Base-by-base conservation (phyloP, 1,140 invertebrate species). In the Lasaia peninsularis region DNA sequence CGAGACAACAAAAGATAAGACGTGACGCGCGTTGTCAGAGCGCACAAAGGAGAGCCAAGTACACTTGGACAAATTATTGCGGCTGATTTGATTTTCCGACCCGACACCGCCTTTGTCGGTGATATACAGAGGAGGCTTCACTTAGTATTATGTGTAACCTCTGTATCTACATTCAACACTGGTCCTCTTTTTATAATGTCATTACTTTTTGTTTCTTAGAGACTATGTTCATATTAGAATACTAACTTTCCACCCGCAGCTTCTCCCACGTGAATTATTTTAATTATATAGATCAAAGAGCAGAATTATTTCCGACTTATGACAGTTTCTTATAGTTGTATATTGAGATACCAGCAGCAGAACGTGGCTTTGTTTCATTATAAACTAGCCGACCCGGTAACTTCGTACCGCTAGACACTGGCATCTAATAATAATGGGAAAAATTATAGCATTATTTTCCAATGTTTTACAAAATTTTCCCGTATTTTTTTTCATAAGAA, bases 101-200 rank as follows among this genome's bases (percentile, higher is more conserved):
- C 59, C 64, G 68, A 71, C 71, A 65, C 72, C 62, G 68, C 73
- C 77, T 82, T 85, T 82, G 81, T 79, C 75, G 77, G 80, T 73
- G 61, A 55, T 10, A 60, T 34, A 32, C 20, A 48, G 16, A 11
- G 9, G 40, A 48, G 10, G 40, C 40, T 48, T 20, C 11, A 44
- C 40, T 48, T 44, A 44, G 10, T 14, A 11, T 6, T 20, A 48
- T 48, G 18, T 48, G 18, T 16, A 20, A 48, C 40, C 10, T 48
- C 18, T 6, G 8, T 28, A 11, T 20, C 14, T n/a, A n/a, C n/a
- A n/a, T n/a, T n/a, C n/a, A 44, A 3, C 40, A 44, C 11, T 44
- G 18, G 12, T 18, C 12, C 16, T 37, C 40, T 44, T 44, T 40
- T 20, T 44, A 28, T 28, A 10, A 44, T 20, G 40, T 44, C 40